These are phyloP conservation scores for Xenops minutus DNA, from an alignment of 2,797 vertebrate species.

Conservation along the genomic window DNA sequence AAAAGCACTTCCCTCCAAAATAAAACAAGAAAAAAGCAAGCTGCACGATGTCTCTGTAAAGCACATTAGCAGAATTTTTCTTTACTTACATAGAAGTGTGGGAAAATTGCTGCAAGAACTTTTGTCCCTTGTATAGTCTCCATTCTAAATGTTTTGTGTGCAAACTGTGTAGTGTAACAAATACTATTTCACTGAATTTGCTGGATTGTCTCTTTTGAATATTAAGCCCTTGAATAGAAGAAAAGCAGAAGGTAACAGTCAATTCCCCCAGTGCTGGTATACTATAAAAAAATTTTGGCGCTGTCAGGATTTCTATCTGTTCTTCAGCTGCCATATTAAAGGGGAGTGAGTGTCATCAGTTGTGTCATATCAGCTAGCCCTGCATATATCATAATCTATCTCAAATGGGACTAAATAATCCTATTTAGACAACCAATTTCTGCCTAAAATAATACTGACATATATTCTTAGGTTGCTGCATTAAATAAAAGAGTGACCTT, in stretches of 20 bases:
- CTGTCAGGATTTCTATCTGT: neutral
- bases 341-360: neutral
- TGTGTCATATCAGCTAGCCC: neutral
- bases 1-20: neutral
- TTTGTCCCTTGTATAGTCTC: neutral
- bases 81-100: neutral
- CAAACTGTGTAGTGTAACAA: neutral
- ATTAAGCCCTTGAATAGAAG: neutral
- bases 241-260: neutral
- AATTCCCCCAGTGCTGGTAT: accelerated
- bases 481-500: neutral
- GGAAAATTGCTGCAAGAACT: neutral
- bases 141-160: neutral
- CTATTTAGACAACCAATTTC: neutral
- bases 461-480: neutral
- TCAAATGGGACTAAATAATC: neutral
- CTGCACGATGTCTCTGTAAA: neutral
- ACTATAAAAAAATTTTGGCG: neutral
- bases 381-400: neutral
- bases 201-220: neutral
- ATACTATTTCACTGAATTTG: neutral
- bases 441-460: neutral
- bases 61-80: neutral
- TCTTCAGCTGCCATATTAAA: neutral
- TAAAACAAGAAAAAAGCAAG: neutral